A percentile compares a stretch with the other conserved stretches of the same genome.
phyloP scores from a whole-genome alignment of 1,140 invertebrate genomes.

The Pachypsylla venusta region DNA sequence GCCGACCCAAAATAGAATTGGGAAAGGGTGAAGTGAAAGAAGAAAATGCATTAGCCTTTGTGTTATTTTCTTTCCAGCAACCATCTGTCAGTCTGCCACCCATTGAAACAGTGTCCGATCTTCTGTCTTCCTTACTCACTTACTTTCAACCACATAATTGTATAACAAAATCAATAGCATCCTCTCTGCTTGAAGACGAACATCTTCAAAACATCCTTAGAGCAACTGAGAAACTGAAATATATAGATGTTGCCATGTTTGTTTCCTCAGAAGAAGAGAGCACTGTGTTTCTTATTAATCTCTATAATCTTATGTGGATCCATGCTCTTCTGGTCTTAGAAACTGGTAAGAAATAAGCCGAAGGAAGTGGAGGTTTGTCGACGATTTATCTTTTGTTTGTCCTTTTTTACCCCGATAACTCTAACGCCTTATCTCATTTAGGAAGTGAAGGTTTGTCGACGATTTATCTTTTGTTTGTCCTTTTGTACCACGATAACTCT shows the following conservation, averaged over 20 bases:
- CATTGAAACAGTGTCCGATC: neutral
- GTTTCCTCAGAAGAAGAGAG: neutral
- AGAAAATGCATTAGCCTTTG: too few relatives aligned
- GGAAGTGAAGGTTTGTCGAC: too few relatives aligned
- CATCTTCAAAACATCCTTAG: neutral
- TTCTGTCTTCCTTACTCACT: neutral
- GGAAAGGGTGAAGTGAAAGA: too few relatives aligned
- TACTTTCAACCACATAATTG: neutral
- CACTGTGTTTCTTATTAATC: constrained; percentile 6
- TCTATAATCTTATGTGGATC: constrained; percentile 1
- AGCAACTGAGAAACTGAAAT: neutral
- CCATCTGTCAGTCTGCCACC: neutral
- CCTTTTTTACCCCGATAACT: too few relatives aligned
- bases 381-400: too few relatives aligned
- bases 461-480: too few relatives aligned
- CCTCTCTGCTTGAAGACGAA: neutral
- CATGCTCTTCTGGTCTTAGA: neutral
- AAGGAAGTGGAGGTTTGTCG: too few relatives aligned
- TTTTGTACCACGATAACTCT: too few relatives aligned
- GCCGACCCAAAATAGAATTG: too few relatives aligned
- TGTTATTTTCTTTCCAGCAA: too few relatives aligned
- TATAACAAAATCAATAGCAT: neutral
- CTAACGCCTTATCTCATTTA: too few relatives aligned
- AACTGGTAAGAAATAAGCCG: too few relatives aligned
- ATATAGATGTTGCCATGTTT: neutral